Conservation (phyloP, 1,140 invertebrate species). For the Hirudo medicinalis region DNA sequence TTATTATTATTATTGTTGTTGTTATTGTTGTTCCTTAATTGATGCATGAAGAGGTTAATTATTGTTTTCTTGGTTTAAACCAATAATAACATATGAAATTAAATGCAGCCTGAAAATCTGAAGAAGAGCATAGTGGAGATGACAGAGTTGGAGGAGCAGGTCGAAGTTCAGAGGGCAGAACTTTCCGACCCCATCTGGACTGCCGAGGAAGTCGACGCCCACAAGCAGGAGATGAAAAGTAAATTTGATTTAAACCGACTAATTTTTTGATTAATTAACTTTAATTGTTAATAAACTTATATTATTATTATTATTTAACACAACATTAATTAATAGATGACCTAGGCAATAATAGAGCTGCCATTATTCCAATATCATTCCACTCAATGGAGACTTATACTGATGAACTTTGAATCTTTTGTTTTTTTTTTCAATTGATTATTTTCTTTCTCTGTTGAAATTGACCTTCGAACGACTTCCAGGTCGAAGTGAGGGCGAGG, state of each 20-base stretch:
- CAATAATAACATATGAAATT: too few relatives aligned
- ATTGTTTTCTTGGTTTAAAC: too few relatives aligned
- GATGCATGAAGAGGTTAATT: too few relatives aligned
- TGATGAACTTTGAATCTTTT: not conserved
- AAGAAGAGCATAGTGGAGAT: not conserved
- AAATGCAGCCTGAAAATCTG: slow-evolving; percentile 8
- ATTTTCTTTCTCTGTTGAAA: too few relatives aligned
- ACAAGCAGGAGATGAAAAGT: slow-evolving; percentile 13
- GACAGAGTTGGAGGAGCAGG: not conserved
- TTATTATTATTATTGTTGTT: too few relatives aligned
- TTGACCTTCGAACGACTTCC: slow-evolving; percentile 17
- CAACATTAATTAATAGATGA: too few relatives aligned
- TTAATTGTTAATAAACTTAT: too few relatives aligned
- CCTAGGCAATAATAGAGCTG: too few relatives aligned
- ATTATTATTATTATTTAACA: too few relatives aligned
- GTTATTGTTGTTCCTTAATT: too few relatives aligned
- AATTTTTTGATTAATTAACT: not conserved
- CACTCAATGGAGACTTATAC: too few relatives aligned
- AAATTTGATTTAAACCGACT: not conserved
- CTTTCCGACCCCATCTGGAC: slow-evolving; percentile 8
- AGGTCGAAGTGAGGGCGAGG: slow-evolving; percentile 68
- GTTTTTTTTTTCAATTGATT: not conserved
- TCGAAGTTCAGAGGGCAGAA: not conserved
- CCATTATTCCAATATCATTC: too few relatives aligned
- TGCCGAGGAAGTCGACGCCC: not conserved